Base-by-base conservation (phyloP, 2,113 vertebrate genomes). In the Plecturocebus donacophilus region DNA sequence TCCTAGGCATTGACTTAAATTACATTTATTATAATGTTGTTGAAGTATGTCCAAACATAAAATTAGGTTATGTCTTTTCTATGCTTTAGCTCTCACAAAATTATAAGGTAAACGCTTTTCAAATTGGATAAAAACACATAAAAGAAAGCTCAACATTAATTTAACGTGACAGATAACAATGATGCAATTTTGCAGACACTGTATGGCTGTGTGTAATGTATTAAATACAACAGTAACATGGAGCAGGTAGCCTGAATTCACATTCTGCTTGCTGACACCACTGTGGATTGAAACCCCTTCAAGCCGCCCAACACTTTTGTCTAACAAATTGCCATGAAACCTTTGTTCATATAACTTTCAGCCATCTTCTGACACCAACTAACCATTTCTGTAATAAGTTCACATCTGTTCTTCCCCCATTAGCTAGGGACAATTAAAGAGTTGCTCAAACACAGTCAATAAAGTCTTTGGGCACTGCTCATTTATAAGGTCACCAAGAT, bases 21-120 rank as follows among this genome's bases (percentile, higher is more conserved):
- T 85, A 86, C 80, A 70, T 75, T 58, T 81, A 92, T 80, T 76
- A 66, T 13, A 66, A 70, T 14, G 27, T 14, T 66, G 47, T 38
- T 85, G 94, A 96, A 96, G 54, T 27, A 79, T 54, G 32, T 32
- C 88, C 52, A 75, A 94, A 92, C n/a, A 80, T 71, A 92, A 81
- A 38, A 40, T 2, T 76, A 85, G 49, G n/a, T 81, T 73, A 47
- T 52, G n/a, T 35, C 56, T 20, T 68, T 30, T 56, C 42, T 91
- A 3, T 20, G 45, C 27, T 70, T 91, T 81, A 68, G 73, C 17
- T 38, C 84, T 92, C 85, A 79, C 23, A 84, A 88, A 94, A 91
- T 27, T 10, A 27, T n/a, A 54, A 87, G 38, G 52, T 81, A 68
- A 88, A 27, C 19, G 13, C 93, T 38, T 77, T 85, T 58, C 81